Evolutionary conservation across 2,888 invertebrate genomes (phyloP).

Genomic region (Drosophila robusta): DNA sequence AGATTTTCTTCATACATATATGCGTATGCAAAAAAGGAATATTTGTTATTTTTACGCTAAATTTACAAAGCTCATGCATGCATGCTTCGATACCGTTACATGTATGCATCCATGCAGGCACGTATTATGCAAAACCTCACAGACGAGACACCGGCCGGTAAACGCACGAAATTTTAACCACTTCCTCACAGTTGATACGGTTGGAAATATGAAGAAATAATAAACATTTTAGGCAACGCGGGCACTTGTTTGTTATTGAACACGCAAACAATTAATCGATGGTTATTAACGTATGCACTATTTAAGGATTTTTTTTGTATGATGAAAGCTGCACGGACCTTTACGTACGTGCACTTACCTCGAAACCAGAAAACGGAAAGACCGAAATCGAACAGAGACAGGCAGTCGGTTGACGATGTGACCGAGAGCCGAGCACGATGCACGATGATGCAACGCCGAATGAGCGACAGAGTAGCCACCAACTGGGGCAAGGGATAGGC

Average conservation of each 20-base stretch:
- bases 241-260: constrained; percentile 27
- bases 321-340: constrained; percentile 60
- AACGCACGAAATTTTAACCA: constrained; percentile 24
- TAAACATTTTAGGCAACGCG: not conserved
- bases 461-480: constrained; percentile 53
- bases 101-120: constrained; percentile 9
- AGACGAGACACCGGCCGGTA: constrained; percentile 62
- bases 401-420: constrained; percentile 45
- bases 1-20: no score
- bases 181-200: not conserved
- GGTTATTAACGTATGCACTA: constrained; percentile 59
- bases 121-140: constrained; percentile 66
- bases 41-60: constrained; percentile 5
- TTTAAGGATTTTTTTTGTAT: constrained; percentile 66
- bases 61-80: constrained; percentile 7
- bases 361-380: constrained; percentile 85
- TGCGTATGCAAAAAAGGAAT: not conserved
- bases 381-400: constrained; percentile 70
- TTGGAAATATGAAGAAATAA: constrained; percentile 34
- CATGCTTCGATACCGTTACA: constrained; percentile 36
- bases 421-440: constrained; percentile 39
- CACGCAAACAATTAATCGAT: constrained; percentile 61
- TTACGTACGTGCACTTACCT: constrained; percentile 83
- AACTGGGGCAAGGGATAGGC: constrained; percentile 28
- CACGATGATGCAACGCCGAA: constrained; percentile 61